Evolutionary conservation across 2,888 invertebrate genomes (phyloP), one percentile per base, ranked within the genome.

Genomic region (Eurytoma adleriae): DNA sequence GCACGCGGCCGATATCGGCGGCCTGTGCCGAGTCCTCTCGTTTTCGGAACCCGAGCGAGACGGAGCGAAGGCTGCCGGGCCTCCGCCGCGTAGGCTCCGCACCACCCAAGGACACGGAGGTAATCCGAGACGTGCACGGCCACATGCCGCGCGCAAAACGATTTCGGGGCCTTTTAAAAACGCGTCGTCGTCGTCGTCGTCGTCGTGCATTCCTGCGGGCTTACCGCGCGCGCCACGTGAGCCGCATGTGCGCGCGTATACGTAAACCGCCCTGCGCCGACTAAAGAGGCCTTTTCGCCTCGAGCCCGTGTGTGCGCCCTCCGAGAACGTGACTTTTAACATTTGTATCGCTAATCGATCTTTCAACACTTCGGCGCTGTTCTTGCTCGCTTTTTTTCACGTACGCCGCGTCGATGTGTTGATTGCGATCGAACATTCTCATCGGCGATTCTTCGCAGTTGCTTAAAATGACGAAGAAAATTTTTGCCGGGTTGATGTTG

Each of bases 141-240:
- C 86, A 86, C 86, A 86, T 87, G 86, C 86, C 85, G 72, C 50
- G 88, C 85, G 87, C 85, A 87, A 87, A 87, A 86, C 87, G 85
- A 87, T 88, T 89, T 86, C 16, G 70, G 84, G 86, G 84, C 86
- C 88, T 87, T 90, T 89, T 87, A 87, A 89, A 85, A 88, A 88
- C 86, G 83, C 85, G 84, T 85, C 83, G 84, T 84, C 86, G 85
- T 24, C 83, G 84, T 84, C 86, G 85, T 24, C 66, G 50, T 54
- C 64, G 16, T 2, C 24, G 18, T 84, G 86, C 86, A 85, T 84
- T 87, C 84, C 85, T 73, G 68, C 13, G 54, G 59, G 30, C 12
- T 52, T 50, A 50, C 64, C 40, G 18, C 14, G 16, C 24, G 62
- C 66, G 3, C 66, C 67, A 75, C 67, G 74, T 74, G 74, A 74